Conservation (phyloP, 2,797 vertebrate species). For the Hybognathus amarus region DNA sequence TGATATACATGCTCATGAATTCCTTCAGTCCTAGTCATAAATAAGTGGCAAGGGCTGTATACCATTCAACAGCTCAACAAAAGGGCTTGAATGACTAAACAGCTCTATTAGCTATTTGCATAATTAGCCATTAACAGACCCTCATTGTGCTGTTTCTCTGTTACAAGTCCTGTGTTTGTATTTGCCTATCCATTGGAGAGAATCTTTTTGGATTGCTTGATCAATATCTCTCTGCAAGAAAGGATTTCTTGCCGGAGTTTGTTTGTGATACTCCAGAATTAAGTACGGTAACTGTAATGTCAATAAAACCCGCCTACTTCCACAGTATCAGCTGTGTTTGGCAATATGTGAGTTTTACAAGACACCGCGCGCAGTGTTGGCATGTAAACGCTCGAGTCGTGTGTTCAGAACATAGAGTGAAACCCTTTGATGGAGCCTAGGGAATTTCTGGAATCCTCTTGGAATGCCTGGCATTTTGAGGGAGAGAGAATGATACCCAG, state of each 20-base stretch:
- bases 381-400: conserved; percentile 23
- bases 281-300: conserved; percentile 21
- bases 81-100: conserved; percentile 25
- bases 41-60: conserved; percentile 23
- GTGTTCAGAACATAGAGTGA: conserved; percentile 42
- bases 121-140: conserved; percentile 29
- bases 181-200: conserved; percentile 5
- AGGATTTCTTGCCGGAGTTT: neutral
- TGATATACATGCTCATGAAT: conserved; percentile 37
- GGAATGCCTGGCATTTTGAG: conserved; percentile 50
- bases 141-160: conserved; percentile 16
- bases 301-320: conserved; percentile 30
- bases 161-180: conserved; percentile 36
- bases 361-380: neutral
- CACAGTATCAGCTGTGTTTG: conserved; percentile 37
- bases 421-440: conserved; percentile 38
- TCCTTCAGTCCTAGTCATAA: conserved; percentile 25
- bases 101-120: conserved; percentile 43
- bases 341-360: conserved; percentile 37
- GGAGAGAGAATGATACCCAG: conserved; percentile 29
- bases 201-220: conserved; percentile 18
- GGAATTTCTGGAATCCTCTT: conserved; percentile 57
- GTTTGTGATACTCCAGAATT: neutral
- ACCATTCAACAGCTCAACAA: conserved; percentile 38
- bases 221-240: conserved; percentile 25